Evolutionary conservation across 2,888 invertebrate genomes (phyloP).

Genomic region (Yponomeuta sedellus): DNA sequence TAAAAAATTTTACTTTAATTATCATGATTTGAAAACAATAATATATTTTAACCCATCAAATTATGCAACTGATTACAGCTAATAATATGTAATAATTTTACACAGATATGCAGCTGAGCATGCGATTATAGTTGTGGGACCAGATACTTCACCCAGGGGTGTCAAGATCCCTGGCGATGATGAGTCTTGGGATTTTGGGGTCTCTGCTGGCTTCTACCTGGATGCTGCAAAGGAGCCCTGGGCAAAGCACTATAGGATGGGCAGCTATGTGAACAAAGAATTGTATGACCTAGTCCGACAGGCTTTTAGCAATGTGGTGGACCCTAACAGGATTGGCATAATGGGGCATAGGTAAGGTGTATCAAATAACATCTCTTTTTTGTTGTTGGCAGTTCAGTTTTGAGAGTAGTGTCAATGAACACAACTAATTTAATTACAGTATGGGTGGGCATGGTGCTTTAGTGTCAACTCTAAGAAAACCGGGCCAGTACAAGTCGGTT

Average conservation of each 20-base stretch:
- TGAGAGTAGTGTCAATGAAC: too few relatives aligned
- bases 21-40: too few relatives aligned
- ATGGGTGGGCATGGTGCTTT: conserved; percentile 99
- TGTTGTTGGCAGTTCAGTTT: too few relatives aligned
- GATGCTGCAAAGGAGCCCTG: conserved; percentile 95
- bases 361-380: too few relatives aligned
- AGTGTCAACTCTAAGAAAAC: conserved; percentile 92
- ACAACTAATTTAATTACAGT: conserved; percentile 66
- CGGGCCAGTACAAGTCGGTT: conserved; percentile 89
- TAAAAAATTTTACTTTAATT: too few relatives aligned
- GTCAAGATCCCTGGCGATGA: conserved; percentile 93
- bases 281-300: conserved; percentile 83
- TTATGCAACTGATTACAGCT: neutral
- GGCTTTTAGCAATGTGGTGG: conserved; percentile 79
- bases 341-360: conserved; percentile 84
- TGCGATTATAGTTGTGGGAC: conserved; percentile 91
- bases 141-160: conserved; percentile 97
- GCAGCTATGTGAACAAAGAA: conserved; percentile 93
- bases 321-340: conserved; percentile 80
- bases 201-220: conserved; percentile 96
- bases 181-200: conserved; percentile 95
- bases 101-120: conserved; percentile 86
- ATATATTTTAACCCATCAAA: neutral
- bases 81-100: neutral
- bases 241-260: conserved; percentile 96